Conservation (phyloP, 2,113 vertebrate species). For the Erinaceus europaeus region DNA sequence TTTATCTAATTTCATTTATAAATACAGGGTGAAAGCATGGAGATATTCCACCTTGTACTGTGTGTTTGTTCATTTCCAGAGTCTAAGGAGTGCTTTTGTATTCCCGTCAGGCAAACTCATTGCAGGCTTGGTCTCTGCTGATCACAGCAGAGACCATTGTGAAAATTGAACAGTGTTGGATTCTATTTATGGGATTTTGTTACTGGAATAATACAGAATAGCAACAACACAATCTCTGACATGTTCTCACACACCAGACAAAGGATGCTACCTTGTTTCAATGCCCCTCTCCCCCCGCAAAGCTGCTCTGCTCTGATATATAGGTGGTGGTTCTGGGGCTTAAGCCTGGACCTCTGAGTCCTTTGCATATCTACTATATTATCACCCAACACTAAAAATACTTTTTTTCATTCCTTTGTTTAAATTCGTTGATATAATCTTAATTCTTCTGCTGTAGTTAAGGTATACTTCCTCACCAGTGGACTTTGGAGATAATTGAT, state of each 20-base stretch:
- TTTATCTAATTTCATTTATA: constrained; percentile 20
- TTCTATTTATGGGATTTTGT: neutral
- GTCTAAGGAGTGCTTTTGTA: neutral
- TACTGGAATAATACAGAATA: neutral
- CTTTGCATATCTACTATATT: too few species aligned
- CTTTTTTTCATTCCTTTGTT: neutral
- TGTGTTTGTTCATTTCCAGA: neutral
- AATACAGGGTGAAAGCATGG: neutral
- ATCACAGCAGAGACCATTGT: neutral
- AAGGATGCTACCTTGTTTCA: neutral
- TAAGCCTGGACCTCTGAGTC: too few species aligned
- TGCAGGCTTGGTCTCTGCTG: neutral
- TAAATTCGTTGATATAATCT: neutral
- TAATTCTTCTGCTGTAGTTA: neutral
- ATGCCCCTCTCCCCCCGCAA: too few species aligned
- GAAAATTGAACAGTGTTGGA: neutral
- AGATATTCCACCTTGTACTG: neutral
- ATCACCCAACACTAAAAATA: too few species aligned
- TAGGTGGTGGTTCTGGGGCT: too few species aligned
- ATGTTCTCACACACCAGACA: neutral
- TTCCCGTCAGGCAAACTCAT: neutral
- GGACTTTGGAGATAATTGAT: neutral
- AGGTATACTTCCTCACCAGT: neutral
- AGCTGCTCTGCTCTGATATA: too few species aligned
- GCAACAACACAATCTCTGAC: neutral